These are phyloP conservation scores for Morus bassanus DNA, from an alignment of 2,797 vertebrate species.

Conservation along the genomic window DNA sequence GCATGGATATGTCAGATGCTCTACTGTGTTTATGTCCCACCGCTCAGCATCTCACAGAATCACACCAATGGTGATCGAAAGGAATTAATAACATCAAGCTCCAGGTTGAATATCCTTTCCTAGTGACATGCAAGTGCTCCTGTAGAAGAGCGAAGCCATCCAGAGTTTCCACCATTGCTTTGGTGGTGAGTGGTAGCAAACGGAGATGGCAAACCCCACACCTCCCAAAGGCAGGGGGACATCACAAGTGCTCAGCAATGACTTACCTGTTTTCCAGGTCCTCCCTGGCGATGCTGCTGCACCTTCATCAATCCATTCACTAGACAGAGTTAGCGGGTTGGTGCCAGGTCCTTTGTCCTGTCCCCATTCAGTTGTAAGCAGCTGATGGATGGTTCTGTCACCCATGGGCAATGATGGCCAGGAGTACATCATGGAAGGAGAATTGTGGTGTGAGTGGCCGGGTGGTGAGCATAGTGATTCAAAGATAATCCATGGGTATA, in stretches of 20 bases:
- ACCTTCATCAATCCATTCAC: background rate
- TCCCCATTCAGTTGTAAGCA: background rate
- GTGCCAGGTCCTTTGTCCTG: background rate
- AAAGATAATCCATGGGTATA: background rate
- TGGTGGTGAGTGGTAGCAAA: background rate
- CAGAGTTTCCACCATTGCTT: background rate
- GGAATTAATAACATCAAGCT: background rate
- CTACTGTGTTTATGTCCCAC: background rate
- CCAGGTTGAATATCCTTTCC: background rate
- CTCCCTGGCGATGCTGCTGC: background rate
- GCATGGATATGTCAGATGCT: background rate
- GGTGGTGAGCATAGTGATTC: background rate
- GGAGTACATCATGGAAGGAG: background rate
- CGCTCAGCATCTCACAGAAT: background rate
- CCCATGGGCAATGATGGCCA: background rate
- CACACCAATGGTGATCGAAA: background rate
- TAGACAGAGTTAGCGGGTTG: background rate
- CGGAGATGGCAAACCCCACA: accelerated
- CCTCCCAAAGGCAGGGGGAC: background rate
- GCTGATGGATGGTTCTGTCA: background rate
- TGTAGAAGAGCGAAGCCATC: background rate
- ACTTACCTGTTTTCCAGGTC: background rate
- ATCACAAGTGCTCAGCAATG: accelerated
- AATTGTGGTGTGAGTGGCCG: accelerated
- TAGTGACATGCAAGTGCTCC: background rate